Conservation (phyloP, 2,888 invertebrate genomes). For the Drosophila kuntzei region DNA sequence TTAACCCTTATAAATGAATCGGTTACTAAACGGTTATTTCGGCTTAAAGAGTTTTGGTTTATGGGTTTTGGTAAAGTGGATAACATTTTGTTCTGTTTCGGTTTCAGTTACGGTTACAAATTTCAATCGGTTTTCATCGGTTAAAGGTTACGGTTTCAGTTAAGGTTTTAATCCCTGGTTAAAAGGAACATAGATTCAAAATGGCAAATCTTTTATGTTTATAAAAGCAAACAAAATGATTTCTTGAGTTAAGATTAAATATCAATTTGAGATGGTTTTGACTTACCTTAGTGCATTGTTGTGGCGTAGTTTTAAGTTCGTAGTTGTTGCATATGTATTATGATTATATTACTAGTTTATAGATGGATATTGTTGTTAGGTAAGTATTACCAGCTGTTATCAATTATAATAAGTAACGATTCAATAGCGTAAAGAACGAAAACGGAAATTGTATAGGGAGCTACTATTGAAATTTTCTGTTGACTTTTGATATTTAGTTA, state of each 20-base stretch:
- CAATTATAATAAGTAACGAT: slow-evolving; percentile 42
- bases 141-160: no score
- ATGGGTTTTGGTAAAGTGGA: no score
- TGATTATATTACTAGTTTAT: slow-evolving; percentile 27
- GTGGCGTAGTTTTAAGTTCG: slow-evolving; percentile 41
- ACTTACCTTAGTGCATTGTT: slow-evolving; percentile 50
- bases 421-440: slow-evolving; percentile 39
- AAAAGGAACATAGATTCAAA: neutral
- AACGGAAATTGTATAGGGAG: slow-evolving; percentile 35
- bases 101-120: no score
- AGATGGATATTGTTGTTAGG: slow-evolving; percentile 40
- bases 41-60: no score
- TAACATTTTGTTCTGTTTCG: no score
- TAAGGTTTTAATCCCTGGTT: no score
- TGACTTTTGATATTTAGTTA: slow-evolving; percentile 36
- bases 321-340: slow-evolving; percentile 39
- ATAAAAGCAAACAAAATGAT: neutral
- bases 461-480: slow-evolving; percentile 7
- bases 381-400: slow-evolving; percentile 49
- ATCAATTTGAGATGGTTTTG: neutral
- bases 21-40: no score
- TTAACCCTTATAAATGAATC: no score
- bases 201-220: neutral
- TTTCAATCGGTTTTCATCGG: no score
- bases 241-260: neutral